A percentile compares a stretch with the other conserved stretches of the same genome.
Evolutionary conservation across 2,888 invertebrate species (phyloP).

Genomic region (Aleiodes alternator): DNA sequence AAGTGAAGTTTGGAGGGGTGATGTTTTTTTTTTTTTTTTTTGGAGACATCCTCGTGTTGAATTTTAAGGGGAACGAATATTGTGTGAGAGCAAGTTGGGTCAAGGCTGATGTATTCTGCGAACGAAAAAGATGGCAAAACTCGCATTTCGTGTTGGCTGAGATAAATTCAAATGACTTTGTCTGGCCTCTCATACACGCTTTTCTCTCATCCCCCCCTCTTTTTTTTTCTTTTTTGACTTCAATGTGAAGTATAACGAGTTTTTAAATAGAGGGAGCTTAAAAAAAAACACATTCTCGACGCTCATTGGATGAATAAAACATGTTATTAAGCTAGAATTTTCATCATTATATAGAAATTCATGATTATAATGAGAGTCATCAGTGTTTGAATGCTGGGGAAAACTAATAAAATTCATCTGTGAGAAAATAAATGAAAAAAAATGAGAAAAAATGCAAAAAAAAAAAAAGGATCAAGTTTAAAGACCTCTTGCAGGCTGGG

Average conservation of each 20-base stretch:
- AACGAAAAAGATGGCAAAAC: not conserved
- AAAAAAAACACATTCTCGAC: too few species aligned
- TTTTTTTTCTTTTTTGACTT: too few species aligned
- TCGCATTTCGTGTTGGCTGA: not conserved
- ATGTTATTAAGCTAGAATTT: not conserved
- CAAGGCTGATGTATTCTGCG: constrained; percentile 17
- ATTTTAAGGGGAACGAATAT: constrained; percentile 3
- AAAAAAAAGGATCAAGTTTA: not conserved
- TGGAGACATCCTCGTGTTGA: not conserved
- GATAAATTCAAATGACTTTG: too few species aligned
- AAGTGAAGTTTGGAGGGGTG: constrained; percentile 2
- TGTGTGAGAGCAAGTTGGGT: not conserved
- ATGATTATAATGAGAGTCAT: constrained; percentile 28
- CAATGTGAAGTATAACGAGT: too few species aligned
- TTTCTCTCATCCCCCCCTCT: too few species aligned
- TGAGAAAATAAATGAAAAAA: too few species aligned
- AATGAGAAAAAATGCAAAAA: too few species aligned
- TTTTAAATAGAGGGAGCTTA: too few species aligned
- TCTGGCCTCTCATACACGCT: too few species aligned
- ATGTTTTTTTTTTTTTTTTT: too few species aligned
- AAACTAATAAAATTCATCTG: not conserved
- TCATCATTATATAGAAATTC: not conserved
- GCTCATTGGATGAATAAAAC: not conserved
- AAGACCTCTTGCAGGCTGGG: constrained; percentile 16
- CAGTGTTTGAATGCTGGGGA: not conserved